These are phyloP conservation scores for Papilio polytes DNA, from an alignment of 1,140 invertebrate genomes.

Conservation along the genomic window DNA sequence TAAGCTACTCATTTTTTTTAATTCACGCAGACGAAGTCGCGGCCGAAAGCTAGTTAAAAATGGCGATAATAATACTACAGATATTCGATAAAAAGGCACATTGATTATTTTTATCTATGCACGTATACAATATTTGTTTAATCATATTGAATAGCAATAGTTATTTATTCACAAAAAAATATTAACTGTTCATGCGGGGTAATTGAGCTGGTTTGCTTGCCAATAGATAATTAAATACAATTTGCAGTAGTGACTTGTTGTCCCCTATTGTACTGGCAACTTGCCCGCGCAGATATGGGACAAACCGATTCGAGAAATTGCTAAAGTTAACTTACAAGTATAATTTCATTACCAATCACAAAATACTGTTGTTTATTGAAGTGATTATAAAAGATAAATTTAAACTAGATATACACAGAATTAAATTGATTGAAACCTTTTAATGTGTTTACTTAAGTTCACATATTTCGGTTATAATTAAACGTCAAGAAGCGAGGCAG, in stretches of 20 bases:
- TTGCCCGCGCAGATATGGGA: conserved; percentile 4
- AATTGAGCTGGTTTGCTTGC: conserved; percentile 6
- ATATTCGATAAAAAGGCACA: too few relatives aligned
- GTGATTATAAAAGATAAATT: not conserved
- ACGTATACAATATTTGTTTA: too few relatives aligned
- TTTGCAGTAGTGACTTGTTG: conserved; percentile 16
- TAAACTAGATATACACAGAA: not conserved
- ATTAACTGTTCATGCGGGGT: not conserved
- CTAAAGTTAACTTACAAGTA: not conserved
- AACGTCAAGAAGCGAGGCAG: conserved; percentile 8
- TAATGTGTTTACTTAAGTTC: not conserved
- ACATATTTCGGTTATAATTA: conserved; percentile 22
- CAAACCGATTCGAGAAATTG: conserved; percentile 2
- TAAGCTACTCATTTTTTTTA: too few relatives aligned
- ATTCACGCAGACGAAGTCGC: too few relatives aligned
- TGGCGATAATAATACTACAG: too few relatives aligned
- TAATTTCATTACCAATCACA: conserved; percentile 4
- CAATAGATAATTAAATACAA: conserved; percentile 23
- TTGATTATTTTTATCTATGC: too few relatives aligned
- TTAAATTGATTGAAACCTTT: not conserved
- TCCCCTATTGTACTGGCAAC: not conserved
- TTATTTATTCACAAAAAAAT: not conserved
- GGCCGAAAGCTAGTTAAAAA: too few relatives aligned
- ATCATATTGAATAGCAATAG: not conserved
- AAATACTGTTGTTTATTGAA: not conserved